Percentiles rank a stretch among this genome's conserved stretches.
phyloP scores from a whole-genome alignment of 2,113 vertebrate genomes.

The Lagenorhynchus albirostris region DNA sequence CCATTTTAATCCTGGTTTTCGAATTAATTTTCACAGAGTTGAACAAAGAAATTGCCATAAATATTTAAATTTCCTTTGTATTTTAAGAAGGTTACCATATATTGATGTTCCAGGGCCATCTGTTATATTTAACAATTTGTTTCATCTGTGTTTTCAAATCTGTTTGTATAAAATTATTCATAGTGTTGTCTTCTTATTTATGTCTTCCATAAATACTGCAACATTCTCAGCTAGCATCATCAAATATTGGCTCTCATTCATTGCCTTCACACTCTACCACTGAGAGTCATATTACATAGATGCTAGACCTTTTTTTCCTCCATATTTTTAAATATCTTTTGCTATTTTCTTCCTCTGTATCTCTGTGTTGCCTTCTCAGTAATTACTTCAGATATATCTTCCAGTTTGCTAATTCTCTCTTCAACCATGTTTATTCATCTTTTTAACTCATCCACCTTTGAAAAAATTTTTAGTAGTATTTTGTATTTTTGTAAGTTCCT shows the following conservation, averaged over 20 bases:
- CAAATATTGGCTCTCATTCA: not conserved
- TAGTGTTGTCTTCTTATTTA: not conserved
- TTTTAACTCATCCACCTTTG: not conserved
- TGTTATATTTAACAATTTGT: not conserved
- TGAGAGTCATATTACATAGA: not conserved
- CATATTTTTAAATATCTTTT: not conserved
- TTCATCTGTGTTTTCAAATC: not conserved
- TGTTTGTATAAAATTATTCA: not conserved
- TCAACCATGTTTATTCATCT: not conserved
- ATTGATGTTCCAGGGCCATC: not conserved
- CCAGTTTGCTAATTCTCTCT: not conserved
- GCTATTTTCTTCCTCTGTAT: not conserved
- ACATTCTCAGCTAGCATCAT: not conserved
- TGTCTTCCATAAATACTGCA: not conserved
- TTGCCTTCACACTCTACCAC: not conserved
- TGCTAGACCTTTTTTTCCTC: not conserved
- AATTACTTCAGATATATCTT: not conserved
- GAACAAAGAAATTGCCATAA: not conserved
- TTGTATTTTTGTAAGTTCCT: not conserved
- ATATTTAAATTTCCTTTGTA: not conserved
- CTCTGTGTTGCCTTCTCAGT: not conserved
- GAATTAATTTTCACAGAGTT: not conserved
- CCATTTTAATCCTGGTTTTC: not conserved
- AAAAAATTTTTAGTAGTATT: not conserved
- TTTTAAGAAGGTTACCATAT: not conserved